Conservation (phyloP, 2,797 vertebrate species). For the Cyprinella venusta region DNA sequence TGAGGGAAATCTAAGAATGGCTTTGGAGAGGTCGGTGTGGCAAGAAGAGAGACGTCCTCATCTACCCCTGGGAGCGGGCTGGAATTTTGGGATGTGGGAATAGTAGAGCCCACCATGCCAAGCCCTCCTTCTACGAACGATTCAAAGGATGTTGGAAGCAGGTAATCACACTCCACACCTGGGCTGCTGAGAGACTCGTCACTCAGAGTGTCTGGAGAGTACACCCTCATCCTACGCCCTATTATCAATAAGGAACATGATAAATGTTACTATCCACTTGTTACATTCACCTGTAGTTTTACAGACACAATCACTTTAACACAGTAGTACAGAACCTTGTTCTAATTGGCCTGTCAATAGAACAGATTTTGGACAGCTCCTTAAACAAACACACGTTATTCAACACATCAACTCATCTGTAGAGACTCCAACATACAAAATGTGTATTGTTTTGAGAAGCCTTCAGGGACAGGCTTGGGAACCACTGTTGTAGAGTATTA, state of each 20-base stretch:
- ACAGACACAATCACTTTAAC: slow-evolving; percentile 33
- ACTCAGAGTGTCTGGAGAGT: slow-evolving; percentile 79
- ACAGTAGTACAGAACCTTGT: not conserved
- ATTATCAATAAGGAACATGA: slow-evolving; percentile 29
- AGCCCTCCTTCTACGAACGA: slow-evolving; percentile 80
- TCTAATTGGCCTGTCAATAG: not conserved
- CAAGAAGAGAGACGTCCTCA: slow-evolving; percentile 48
- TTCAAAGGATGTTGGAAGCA: slow-evolving; percentile 77
- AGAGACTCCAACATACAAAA: not conserved
- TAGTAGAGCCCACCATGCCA: slow-evolving; percentile 71
- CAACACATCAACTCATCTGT: not conserved
- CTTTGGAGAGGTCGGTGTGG: slow-evolving; percentile 9
- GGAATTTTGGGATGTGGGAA: slow-evolving; percentile 57
- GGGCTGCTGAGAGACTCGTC: slow-evolving; percentile 79
- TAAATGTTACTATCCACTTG: not conserved
- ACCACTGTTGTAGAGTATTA: not conserved
- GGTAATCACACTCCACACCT: slow-evolving; percentile 75
- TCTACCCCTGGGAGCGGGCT: slow-evolving; percentile 66
- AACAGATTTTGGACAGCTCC: not conserved
- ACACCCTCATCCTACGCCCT: slow-evolving; percentile 90
- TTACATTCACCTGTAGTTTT: slow-evolving; percentile 16
- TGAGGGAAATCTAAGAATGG: slow-evolving; percentile 47
- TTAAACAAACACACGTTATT: not conserved
- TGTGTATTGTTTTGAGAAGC: slow-evolving; percentile 3
- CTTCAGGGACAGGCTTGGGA: not conserved